phyloP scores from a whole-genome alignment of 2,113 vertebrate species.

The Nematolebias whitei region DNA sequence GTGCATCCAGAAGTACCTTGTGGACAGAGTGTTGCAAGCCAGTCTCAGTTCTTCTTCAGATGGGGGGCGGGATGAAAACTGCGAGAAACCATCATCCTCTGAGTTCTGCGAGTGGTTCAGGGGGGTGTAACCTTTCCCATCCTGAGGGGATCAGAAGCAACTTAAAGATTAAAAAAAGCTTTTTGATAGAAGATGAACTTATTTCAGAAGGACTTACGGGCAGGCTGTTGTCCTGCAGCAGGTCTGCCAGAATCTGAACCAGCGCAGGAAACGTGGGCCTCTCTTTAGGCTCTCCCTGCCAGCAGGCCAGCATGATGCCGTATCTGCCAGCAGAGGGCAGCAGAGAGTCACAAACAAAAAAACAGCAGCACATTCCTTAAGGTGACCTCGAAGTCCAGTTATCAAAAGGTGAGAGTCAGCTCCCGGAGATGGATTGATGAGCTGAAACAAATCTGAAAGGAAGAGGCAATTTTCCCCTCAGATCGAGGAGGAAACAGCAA shows the following conservation, averaged over 20 bases:
- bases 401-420: background rate
- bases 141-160: slow-evolving; percentile 67
- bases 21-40: slow-evolving; percentile 85
- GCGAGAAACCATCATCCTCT: slow-evolving; percentile 91
- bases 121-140: slow-evolving; percentile 86
- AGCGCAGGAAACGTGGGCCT: slow-evolving; percentile 91
- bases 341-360: slow-evolving; percentile 21
- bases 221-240: slow-evolving; percentile 88
- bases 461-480: background rate
- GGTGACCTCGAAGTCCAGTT: background rate
- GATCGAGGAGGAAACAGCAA: background rate
- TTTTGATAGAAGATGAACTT: background rate
- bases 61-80: slow-evolving; percentile 86
- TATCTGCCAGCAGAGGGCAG: slow-evolving; percentile 84
- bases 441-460: slow-evolving; percentile 11
- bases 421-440: background rate
- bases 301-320: slow-evolving; percentile 95
- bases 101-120: slow-evolving; percentile 88
- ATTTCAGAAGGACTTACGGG: slow-evolving; percentile 79
- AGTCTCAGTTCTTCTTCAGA: slow-evolving; percentile 85
- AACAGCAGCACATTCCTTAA: background rate
- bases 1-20: slow-evolving; percentile 84
- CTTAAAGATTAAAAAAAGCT: background rate
- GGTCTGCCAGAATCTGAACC: slow-evolving; percentile 92
- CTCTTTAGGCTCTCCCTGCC: slow-evolving; percentile 93